These are phyloP conservation scores for Caenorhabditis sp. DNA, from an alignment of 2,888 invertebrate genomes.

Conservation along the genomic window DNA sequence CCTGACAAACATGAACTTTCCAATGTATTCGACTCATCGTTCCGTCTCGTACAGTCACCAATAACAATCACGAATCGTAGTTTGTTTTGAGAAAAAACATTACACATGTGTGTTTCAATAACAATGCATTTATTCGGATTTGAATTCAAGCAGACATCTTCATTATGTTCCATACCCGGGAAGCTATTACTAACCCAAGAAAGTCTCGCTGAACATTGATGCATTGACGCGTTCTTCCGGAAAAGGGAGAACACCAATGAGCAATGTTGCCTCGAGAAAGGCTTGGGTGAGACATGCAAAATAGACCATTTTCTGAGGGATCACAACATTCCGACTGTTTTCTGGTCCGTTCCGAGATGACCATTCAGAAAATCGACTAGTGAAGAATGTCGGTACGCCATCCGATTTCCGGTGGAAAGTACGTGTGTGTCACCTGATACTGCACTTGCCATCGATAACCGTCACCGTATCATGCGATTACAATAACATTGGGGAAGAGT, in stretches of 20 bases:
- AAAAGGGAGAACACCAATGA: background rate
- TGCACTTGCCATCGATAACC: background rate
- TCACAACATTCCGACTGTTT: background rate
- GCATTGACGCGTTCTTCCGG: background rate
- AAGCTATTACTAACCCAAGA: slow-evolving; percentile 64
- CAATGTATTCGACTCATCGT: background rate
- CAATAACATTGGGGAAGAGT: slow-evolving; percentile 7
- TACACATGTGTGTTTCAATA: slow-evolving; percentile 6
- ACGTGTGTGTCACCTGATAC: background rate
- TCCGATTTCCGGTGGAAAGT: slow-evolving; percentile 7
- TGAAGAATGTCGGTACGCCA: slow-evolving; percentile 36
- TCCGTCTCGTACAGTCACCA: background rate
- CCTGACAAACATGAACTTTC: too few species aligned
- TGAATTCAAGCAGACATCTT: slow-evolving; percentile 61
- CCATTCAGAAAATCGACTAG: slow-evolving; percentile 10
- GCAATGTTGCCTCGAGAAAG: slow-evolving; percentile 19
- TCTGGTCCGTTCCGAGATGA: background rate
- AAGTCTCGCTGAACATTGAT: slow-evolving; percentile 28
- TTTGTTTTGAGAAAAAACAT: background rate
- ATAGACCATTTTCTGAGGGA: slow-evolving; percentile 16
- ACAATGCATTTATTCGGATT: slow-evolving; percentile 23
- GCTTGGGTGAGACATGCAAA: slow-evolving; percentile 63
- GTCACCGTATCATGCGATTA: slow-evolving; percentile 5
- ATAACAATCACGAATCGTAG: too few species aligned
- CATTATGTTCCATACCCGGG: slow-evolving; percentile 68